Percentiles rank a stretch among this genome's conserved stretches.
These are phyloP conservation scores for Stenotaenia linearis DNA, from an alignment of 2,888 invertebrate genomes.

Conservation along the genomic window DNA sequence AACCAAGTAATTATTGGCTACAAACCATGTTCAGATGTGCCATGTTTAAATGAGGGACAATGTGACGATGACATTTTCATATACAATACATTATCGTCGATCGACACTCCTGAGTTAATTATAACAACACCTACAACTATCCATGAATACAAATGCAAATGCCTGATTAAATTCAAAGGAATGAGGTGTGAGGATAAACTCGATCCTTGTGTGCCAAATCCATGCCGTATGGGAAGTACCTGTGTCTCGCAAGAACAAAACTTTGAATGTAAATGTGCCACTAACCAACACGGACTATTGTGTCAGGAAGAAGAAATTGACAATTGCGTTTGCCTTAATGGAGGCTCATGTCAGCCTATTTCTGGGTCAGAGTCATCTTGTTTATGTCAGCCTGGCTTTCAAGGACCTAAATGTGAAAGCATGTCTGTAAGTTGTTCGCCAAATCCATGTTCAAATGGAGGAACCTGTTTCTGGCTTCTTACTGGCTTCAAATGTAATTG, in stretches of 20 bases:
- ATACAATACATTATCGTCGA: constrained; percentile 49
- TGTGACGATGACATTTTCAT: constrained; percentile 44
- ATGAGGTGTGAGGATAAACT: constrained; percentile 74
- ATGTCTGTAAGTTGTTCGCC: constrained; percentile 75
- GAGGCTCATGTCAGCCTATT: constrained; percentile 83
- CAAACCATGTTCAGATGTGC: constrained; percentile 53
- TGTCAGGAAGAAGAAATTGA: constrained; percentile 80
- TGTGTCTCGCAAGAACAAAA: constrained; percentile 78
- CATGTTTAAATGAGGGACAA: constrained; percentile 53
- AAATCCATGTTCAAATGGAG: constrained; percentile 87
- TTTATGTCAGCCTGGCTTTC: constrained; percentile 81
- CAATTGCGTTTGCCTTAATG: constrained; percentile 81
- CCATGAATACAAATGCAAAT: constrained; percentile 73
- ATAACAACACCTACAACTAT: constrained; percentile 74
- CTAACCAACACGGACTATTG: constrained; percentile 69
- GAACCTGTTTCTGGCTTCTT: constrained; percentile 73
- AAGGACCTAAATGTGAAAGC: constrained; percentile 84
- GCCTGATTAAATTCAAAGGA: constrained; percentile 78
- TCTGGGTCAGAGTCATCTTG: constrained; percentile 80
- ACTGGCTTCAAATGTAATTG: constrained; percentile 76
- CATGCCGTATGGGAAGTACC: constrained; percentile 75
- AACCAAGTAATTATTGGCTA: constrained; percentile 40
- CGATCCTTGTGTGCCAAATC: constrained; percentile 85
- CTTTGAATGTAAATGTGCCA: constrained; percentile 74
- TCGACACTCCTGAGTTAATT: constrained; percentile 73